These are phyloP conservation scores for Hanleya hanleyi DNA, from an alignment of 2,888 invertebrate genomes.

Conservation along the genomic window DNA sequence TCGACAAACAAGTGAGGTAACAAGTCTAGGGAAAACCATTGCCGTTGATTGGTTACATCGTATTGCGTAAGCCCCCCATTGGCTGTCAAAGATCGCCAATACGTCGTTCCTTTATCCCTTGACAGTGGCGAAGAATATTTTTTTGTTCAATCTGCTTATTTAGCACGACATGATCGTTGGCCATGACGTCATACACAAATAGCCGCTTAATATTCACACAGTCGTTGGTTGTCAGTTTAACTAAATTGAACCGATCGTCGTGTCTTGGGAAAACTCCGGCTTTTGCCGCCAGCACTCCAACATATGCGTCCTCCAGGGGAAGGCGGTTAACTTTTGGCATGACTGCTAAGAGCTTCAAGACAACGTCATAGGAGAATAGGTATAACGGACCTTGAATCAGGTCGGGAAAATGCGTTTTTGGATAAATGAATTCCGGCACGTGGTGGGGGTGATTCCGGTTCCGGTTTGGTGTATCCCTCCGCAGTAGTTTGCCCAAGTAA, in stretches of 20 bases:
- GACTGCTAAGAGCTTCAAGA: conserved; percentile 13
- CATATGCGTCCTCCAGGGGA: conserved; percentile 43
- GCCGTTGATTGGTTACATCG: not conserved
- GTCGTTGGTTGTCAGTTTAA: not conserved
- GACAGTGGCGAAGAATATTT: not conserved
- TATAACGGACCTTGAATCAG: conserved; percentile 42
- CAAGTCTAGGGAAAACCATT: too few species aligned
- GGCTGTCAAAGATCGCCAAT: not conserved
- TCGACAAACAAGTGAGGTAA: too few species aligned
- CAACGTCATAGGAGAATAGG: conserved; percentile 35
- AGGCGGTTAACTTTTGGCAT: conserved; percentile 27
- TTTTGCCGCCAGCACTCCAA: conserved; percentile 37
- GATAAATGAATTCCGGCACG: conserved; percentile 28
- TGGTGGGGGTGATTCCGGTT: conserved; percentile 32
- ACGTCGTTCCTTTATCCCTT: not conserved
- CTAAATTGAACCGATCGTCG: conserved; percentile 38
- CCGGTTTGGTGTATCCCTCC: conserved; percentile 38
- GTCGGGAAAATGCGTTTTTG: conserved; percentile 35
- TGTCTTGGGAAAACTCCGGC: conserved; percentile 32
- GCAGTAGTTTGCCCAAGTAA: conserved; percentile 38
- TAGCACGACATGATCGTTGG: not conserved
- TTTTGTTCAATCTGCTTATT: not conserved
- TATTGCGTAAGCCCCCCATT: not conserved
- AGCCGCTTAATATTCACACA: not conserved
- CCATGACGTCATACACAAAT: conserved; percentile 1